Base-by-base conservation (phyloP, 2,888 invertebrate species). In the Erpobdella octoculata region DNA sequence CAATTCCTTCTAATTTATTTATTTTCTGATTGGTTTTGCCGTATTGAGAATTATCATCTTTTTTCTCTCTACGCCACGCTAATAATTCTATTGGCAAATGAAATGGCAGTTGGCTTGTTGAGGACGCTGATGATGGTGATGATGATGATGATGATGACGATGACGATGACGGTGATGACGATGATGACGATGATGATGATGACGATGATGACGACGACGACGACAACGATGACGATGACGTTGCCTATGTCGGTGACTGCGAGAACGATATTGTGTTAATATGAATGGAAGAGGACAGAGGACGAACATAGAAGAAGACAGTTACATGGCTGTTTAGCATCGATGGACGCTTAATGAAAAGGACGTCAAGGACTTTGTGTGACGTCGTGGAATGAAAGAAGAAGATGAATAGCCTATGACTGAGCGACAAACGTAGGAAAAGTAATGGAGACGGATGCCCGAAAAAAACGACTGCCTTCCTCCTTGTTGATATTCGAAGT, bases 261-360 rank as follows among this genome's bases (percentile, higher is more conserved):
- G 21, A 31, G 33, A 25, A 69, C 18, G 36, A 69, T 69, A 18
- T 33, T 48, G 46, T 21, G 61, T 38, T 70, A 74, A 81, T 48
- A 83, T 73, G n/a, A 85, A 79, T 65, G 82, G 80, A 75, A 85
- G 80, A 28, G 84, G 79, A 25, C n/a, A 85, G 78, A 41, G 83
- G 81, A 2, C 86, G 86, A 15, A 85, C 85, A 85, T 86, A 86
- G 75, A 84, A 85, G 6, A 85, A 41, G 31, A 85, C 77, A 78
- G 86, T 86, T 1, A 85, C 80, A 1, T 83, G 68, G 31, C 86
- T 83, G 18, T 86, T 84, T n/a, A 85, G 79, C 15, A 86, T 81
- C 71, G n/a, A n/a, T n/a, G n/a, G n/a, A n/a, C n/a, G n/a, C 33
- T 9, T 33, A 62, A 15, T n/a, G n/a, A n/a, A n/a, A n/a, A n/a